Evolutionary conservation across 2,888 invertebrate species (phyloP), one percentile per base, ranked within the genome.

Genomic region (Iselma pallidipennis): DNA sequence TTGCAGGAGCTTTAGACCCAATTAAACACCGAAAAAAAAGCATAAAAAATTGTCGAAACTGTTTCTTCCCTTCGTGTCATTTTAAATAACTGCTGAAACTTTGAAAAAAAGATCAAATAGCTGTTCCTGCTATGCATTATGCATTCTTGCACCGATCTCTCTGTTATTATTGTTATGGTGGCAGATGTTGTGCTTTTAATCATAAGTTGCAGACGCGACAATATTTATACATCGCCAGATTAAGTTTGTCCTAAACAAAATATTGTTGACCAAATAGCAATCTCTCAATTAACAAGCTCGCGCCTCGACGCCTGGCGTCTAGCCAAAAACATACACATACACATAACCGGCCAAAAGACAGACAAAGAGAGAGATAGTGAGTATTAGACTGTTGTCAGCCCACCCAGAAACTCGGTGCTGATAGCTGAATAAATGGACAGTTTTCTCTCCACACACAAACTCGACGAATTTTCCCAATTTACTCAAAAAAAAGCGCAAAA

Each of bases 171-270:
- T 55, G 51, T 37, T 49, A 51, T 16, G 29, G 45, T 29, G 59
- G 61, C 76, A 75, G 69, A 71, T 76, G 75, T 68, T 63, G 48
- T 51, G 54, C 66, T 68, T 76, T 74, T 21, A 76, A 75, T 77
- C 75, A 74, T 70, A 72, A 73, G 73, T 71, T 73, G 79, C 74
- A 77, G 78, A 80, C 78, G 76, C 76, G 78, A 78, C 77, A 79
- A 77, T 79, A 78, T 80, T 79, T 79, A 77, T 78, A 77, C 76
- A 73, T 77, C 73, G 71, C 73, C 74, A 72, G 75, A 76, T 76
- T 76, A 75, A 74, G 74, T 73, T 74, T 74, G 74, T 74, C 75
- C 71, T 72, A 73, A 72, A 71, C 72, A 73, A 74, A 77, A 78
- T 76, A 76, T 76, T 72, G 76, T 74, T 74, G 72, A 75, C 77